phyloP scores from a whole-genome alignment of 1,140 invertebrate species.

The Daktulosphaira vitifoliae region DNA sequence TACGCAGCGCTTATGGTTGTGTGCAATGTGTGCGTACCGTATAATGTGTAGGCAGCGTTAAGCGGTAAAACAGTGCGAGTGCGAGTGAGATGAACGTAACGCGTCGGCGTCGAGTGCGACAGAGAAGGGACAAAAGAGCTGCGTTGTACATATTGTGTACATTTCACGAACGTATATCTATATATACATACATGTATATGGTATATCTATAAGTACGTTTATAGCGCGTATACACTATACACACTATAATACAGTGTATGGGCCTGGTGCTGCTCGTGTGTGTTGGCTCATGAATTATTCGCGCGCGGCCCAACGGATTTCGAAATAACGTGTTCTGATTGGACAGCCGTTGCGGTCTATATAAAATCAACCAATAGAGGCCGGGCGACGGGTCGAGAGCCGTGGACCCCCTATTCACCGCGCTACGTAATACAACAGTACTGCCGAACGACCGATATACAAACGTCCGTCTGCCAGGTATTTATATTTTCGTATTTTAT shows the following conservation, averaged over 20 bases:
- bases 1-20: not conserved
- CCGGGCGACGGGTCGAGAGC: conserved; percentile 28
- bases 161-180: not conserved
- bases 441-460: conserved; percentile 32
- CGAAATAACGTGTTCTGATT: conserved; percentile 25
- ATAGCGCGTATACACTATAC: not conserved
- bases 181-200: not conserved
- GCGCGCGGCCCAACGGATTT: conserved; percentile 33
- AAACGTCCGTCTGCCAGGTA: conserved; percentile 30
- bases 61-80: not conserved
- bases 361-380: conserved; percentile 23
- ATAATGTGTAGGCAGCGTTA: not conserved
- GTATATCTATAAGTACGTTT: not conserved
- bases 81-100: not conserved
- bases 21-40: not conserved
- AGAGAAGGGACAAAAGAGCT: too few species aligned
- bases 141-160: not conserved
- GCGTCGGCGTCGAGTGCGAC: too few species aligned
- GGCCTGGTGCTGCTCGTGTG: not conserved
- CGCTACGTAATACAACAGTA: conserved; percentile 29
- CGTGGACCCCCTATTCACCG: conserved; percentile 29
- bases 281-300: conserved; percentile 33
- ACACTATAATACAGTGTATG: not conserved
- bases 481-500: conserved; percentile 28
- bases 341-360: conserved; percentile 25